Evolutionary conservation across 2,113 vertebrate genomes (phyloP).

Genomic region (Ctenomys sociabilis): DNA sequence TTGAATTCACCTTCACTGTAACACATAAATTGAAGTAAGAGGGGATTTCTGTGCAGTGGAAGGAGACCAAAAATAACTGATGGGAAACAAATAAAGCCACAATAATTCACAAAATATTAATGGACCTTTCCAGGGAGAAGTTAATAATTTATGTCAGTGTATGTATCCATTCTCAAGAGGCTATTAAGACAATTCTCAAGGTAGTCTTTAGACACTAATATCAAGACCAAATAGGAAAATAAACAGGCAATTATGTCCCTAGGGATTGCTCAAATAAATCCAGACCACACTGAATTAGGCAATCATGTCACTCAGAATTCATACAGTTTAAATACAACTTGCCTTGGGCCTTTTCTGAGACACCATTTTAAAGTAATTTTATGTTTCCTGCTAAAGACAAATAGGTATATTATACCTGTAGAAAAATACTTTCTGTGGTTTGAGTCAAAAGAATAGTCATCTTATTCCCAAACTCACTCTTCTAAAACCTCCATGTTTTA

Average conservation of each 20-base stretch:
- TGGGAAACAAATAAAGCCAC: conserved; percentile 63
- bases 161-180: conserved; percentile 37
- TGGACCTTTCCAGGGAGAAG: conserved; percentile 31
- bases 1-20: conserved; percentile 33
- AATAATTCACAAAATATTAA: conserved; percentile 62
- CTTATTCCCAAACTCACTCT: conserved; percentile 44
- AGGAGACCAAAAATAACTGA: conserved; percentile 72
- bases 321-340: conserved; percentile 51
- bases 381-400: conserved; percentile 65
- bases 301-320: conserved; percentile 44
- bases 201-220: conserved; percentile 56
- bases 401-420: conserved; percentile 51
- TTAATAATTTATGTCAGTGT: conserved; percentile 60
- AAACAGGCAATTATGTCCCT: conserved; percentile 54
- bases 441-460: conserved; percentile 57
- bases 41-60: conserved; percentile 71
- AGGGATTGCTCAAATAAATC: conserved; percentile 62
- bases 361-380: conserved; percentile 68
- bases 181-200: conserved; percentile 55
- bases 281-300: conserved; percentile 55
- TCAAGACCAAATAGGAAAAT: conserved; percentile 54
- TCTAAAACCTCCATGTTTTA: conserved; percentile 37
- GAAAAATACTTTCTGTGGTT: conserved; percentile 48
- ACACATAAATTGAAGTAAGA: conserved; percentile 66
- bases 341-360: neutral